Percentiles rank a stretch among this genome's conserved stretches.
These are phyloP conservation scores for Orcinus orca DNA, from an alignment of 2,113 vertebrate genomes.

Conservation along the genomic window DNA sequence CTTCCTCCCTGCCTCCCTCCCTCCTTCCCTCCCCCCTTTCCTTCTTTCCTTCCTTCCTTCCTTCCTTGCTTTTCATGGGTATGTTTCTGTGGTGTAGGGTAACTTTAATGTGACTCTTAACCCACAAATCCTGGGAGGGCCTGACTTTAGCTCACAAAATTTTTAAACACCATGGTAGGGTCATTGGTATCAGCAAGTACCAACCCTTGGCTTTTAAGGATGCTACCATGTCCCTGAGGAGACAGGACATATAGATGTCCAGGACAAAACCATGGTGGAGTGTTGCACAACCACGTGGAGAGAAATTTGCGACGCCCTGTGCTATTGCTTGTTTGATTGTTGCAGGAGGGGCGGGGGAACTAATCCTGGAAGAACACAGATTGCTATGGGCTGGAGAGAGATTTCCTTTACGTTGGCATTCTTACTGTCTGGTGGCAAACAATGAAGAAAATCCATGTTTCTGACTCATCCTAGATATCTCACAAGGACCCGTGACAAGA, in stretches of 20 bases:
- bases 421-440: too few relatives aligned
- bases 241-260: neutral
- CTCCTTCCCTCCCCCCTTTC: too few relatives aligned
- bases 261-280: rapidly evolving
- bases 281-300: rapidly evolving
- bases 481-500: neutral
- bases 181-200: too few relatives aligned
- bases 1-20: too few relatives aligned
- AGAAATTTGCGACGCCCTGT: rapidly evolving
- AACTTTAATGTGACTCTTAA: neutral
- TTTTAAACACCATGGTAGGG: rapidly evolving
- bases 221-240: rapidly evolving
- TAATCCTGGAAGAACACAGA: rapidly evolving
- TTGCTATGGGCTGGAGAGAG: rapidly evolving
- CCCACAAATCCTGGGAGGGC: neutral
- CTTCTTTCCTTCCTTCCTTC: neutral
- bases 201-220: neutral
- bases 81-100: neutral
- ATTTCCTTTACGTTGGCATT: rapidly evolving
- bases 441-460: rapidly evolving
- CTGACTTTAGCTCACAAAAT: rapidly evolving
- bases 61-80: neutral
- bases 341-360: rapidly evolving
- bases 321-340: rapidly evolving
- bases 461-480: too few relatives aligned